Base-by-base conservation (phyloP, 2,113 vertebrate species). In the Aix galericulata region DNA sequence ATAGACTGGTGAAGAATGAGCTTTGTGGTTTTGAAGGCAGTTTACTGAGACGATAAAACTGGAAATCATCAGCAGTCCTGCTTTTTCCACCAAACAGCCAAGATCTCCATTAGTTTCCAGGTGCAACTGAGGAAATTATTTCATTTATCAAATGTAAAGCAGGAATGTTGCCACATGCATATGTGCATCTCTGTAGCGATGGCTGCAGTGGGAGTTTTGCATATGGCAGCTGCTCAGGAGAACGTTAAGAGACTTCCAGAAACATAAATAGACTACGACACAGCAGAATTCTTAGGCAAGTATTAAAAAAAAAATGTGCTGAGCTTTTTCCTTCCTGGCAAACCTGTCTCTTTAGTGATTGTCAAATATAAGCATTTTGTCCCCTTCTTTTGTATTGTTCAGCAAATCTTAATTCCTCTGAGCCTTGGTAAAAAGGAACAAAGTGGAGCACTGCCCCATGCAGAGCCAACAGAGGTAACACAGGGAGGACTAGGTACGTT, bases 261-360 rank as follows among this genome's bases (percentile, higher is more conserved):
- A 85, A 88, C 8, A 16, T 26, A 17, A 89, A 53, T 13, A 38
- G 21, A 10, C 32, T 75, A 48, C 69, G 62, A 52, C 16, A 36
- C 6, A 29, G 66, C 8, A 86, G 94, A 93, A 68, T 68, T 38
- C 85, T 82, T 78, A 50, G 36, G 20, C 42, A 68, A 44, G 64
- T 73, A n/a, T 60, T 48, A 8, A 25, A 56, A 40, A 40, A 38
- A 59, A 68, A 62, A 50, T 27, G 32, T 9, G 64, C 64, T 95
- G 80, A 91, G n/a, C 52, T 92, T 86, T 92, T 86, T 84, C 13
- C 60, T 89, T 86, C 17, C 60, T 72, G 63, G 42, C 34, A 67
- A 34, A 77, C 20, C 27, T 63, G 31, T 59, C 68, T 77, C 25
- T 87, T 55, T 44, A 58, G 23, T 18, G 5, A 14, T 86, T 88